Evolutionary conservation across 1,140 invertebrate genomes (phyloP).

Genomic region (Drosophila kurseongensis): DNA sequence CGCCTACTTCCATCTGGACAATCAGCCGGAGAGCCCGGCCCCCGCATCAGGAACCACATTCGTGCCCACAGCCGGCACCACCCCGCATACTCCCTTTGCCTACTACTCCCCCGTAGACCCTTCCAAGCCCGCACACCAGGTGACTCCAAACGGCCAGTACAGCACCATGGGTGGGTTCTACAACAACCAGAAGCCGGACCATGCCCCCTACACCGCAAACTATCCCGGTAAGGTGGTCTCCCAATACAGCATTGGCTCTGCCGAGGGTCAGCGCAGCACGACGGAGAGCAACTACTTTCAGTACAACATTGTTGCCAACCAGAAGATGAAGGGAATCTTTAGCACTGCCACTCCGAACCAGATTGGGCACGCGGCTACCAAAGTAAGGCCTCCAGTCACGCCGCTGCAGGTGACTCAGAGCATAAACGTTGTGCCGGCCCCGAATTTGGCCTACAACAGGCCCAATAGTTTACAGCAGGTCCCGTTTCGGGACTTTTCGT

Average conservation of each 20-base stretch:
- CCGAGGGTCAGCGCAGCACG: slow-evolving; percentile 12
- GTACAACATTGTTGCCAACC: slow-evolving; percentile 78
- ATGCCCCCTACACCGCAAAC: slow-evolving; percentile 21
- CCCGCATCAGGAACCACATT: slow-evolving; percentile 1
- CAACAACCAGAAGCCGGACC: slow-evolving; percentile 72
- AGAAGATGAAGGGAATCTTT: slow-evolving; percentile 76
- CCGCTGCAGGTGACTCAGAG: slow-evolving; percentile 65
- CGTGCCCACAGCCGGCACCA: slow-evolving; percentile 17
- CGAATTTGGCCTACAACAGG: slow-evolving; percentile 58
- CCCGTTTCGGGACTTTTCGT: slow-evolving; percentile 48
- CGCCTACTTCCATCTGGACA: slow-evolving; percentile 81
- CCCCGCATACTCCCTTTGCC: slow-evolving; percentile 13
- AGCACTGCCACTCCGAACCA: slow-evolving; percentile 55
- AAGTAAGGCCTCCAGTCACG: slow-evolving; percentile 54
- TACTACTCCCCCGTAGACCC: slow-evolving; percentile 34
- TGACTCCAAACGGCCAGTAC: slow-evolving; percentile 84
- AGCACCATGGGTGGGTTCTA: slow-evolving; percentile 86
- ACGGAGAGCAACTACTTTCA: slow-evolving; percentile 82
- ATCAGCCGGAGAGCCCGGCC: slow-evolving; percentile 44
- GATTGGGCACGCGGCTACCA: slow-evolving; percentile 44
- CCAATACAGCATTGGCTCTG: slow-evolving; percentile 67
- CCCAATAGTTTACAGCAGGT: slow-evolving; percentile 41
- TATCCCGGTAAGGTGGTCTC: slow-evolving; percentile 67
- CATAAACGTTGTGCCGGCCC: slow-evolving; percentile 68
- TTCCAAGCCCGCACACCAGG: slow-evolving; percentile 39